Percentiles rank a stretch among this genome's conserved stretches.
phyloP scores from a whole-genome alignment of 2,113 vertebrate species.

The Leuciscus idus region DNA sequence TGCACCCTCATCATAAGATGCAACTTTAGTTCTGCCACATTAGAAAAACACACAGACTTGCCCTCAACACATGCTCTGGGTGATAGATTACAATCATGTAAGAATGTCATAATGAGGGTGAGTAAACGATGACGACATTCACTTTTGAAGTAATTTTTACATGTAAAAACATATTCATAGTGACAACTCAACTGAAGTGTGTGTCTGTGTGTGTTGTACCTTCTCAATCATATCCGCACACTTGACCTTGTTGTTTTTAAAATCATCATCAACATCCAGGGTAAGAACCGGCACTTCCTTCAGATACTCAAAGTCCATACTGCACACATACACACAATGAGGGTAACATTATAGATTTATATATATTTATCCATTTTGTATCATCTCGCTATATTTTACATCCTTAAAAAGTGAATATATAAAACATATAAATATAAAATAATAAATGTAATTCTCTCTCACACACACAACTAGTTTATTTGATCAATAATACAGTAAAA shows the following conservation, averaged over 20 bases:
- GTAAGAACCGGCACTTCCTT: constrained; percentile 85
- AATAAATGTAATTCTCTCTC: no score
- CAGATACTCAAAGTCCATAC: constrained; percentile 87
- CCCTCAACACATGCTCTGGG: neutral
- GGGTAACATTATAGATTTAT: neutral
- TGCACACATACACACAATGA: constrained; percentile 60
- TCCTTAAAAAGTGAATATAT: neutral
- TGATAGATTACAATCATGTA: neutral
- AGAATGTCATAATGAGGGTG: neutral
- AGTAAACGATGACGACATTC: neutral
- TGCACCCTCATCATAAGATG: neutral
- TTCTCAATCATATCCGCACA: constrained; percentile 86
- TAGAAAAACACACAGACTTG: neutral
- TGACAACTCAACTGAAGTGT: neutral
- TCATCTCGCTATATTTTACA: neutral
- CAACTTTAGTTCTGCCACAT: neutral
- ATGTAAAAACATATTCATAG: neutral
- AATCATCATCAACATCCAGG: constrained; percentile 89
- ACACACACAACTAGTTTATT: no score
- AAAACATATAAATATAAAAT: neutral
- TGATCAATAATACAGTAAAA: no score
- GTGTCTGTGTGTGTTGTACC: constrained; percentile 70
- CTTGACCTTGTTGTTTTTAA: constrained; percentile 77
- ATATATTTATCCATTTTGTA: neutral
- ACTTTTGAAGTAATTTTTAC: neutral